Evolutionary conservation across 2,888 invertebrate species (phyloP), one percentile per base, ranked within the genome.

Genomic region (Phortica magna): DNA sequence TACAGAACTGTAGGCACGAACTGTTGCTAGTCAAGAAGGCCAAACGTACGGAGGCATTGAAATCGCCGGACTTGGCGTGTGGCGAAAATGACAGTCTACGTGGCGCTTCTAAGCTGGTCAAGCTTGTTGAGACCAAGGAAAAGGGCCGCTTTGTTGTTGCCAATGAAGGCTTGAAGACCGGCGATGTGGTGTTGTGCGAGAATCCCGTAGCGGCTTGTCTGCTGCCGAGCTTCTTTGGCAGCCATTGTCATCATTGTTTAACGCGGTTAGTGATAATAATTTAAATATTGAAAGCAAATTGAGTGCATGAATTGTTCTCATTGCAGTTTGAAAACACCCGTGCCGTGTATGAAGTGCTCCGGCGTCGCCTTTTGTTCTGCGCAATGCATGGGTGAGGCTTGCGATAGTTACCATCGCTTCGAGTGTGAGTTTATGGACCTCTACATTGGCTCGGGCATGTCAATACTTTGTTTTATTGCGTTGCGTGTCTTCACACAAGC

Each of bases 391-490:
- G 94, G 95, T 59, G 89, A 90, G 1, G 96, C 96, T 0, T 84
- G 94, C 0, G 89, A 93, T 3, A 93, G 94, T 0, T 97, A 96
- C 88, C 97, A 97, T 90, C 92, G 93, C 48, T 94, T 94, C 87
- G 97, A 97, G 91, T 97, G 97, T 87, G 94, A 94, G 83, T 95
- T 94, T 84, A 92, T 95, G 84, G 95, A 95, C 81, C 92, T 97
- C 7, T 93, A 96, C 73, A 95, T 96, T 80, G 97, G 96, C 93
- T 95, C 95, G 0, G 96, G 97, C 0, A 96, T 97, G 95, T 96
- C 96, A 74, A 93, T 96, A 71, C 92, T 97, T 3, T 95, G 95
- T 80, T 94, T 94, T 85, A 93, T 96, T 65, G 95, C 96, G 0
- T 89, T 97, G 42, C 93, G 96, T 72, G 94, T 96, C 92, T 93